Percentiles rank a stretch among this genome's conserved stretches.
Evolutionary conservation across 2,888 invertebrate genomes (phyloP).

Genomic region (Agelastica alni): DNA sequence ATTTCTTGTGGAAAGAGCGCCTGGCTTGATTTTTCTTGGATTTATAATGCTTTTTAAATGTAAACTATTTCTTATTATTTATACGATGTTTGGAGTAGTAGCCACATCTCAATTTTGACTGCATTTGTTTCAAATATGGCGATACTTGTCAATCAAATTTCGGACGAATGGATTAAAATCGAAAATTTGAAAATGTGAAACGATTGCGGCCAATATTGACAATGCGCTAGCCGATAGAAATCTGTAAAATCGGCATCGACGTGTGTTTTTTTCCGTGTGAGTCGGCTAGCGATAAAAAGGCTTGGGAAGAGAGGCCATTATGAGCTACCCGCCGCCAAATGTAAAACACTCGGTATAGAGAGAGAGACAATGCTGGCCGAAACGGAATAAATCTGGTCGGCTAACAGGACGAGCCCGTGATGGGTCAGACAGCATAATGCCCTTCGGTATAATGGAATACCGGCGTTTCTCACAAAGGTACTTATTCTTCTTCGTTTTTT

Average conservation of each 20-base stretch:
- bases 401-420: slow-evolving; percentile 53
- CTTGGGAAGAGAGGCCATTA: slow-evolving; percentile 42
- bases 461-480: slow-evolving; percentile 46
- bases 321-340: slow-evolving; percentile 43
- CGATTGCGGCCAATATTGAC: background rate
- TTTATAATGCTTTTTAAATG: no score
- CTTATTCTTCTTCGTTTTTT: slow-evolving; percentile 25
- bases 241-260: slow-evolving; percentile 7
- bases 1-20: no score
- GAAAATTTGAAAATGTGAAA: no score
- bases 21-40: no score
- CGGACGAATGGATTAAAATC: no score
- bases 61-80: no score
- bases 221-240: slow-evolving; percentile 4
- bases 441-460: slow-evolving; percentile 54
- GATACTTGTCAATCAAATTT: no score
- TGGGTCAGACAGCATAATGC: slow-evolving; percentile 52
- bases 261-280: slow-evolving; percentile 17
- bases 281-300: slow-evolving; percentile 31
- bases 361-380: slow-evolving; percentile 53
- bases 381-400: slow-evolving; percentile 54
- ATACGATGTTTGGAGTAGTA: no score
- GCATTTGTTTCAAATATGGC: no score
- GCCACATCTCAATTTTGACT: no score
- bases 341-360: slow-evolving; percentile 42